phyloP scores from a whole-genome alignment of 2,888 invertebrate genomes.

The Dioctria rufipes region DNA sequence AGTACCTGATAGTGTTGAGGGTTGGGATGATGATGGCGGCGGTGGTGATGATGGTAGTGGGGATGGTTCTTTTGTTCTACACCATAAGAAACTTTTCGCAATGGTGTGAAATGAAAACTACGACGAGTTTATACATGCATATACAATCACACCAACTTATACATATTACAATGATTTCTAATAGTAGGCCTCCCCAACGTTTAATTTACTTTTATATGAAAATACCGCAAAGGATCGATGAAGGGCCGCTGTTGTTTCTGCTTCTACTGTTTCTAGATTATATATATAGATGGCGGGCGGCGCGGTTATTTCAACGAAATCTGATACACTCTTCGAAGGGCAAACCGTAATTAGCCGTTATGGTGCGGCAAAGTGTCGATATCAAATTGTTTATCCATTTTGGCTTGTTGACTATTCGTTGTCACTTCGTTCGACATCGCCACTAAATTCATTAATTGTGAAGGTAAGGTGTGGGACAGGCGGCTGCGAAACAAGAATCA shows the following conservation, averaged over 20 bases:
- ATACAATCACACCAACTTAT: slow-evolving; percentile 1
- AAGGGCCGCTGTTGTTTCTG: background rate
- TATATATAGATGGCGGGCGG: too few species aligned
- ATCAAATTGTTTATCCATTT: slow-evolving; percentile 44
- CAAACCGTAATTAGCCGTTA: slow-evolving; percentile 30
- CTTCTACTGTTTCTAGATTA: background rate
- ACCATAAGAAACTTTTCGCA: slow-evolving; percentile 10
- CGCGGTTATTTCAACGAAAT: background rate
- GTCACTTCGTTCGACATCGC: slow-evolving; percentile 32
- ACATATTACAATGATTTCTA: slow-evolving; percentile 31
- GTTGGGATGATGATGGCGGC: too few species aligned
- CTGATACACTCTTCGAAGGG: slow-evolving; percentile 8
- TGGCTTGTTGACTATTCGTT: slow-evolving; percentile 44
- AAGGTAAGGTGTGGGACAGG: background rate
- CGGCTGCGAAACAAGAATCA: background rate
- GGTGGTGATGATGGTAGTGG: background rate
- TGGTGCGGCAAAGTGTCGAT: slow-evolving; percentile 19
- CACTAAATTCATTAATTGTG: background rate
- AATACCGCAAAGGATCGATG: slow-evolving; percentile 29
- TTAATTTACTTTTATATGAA: slow-evolving; percentile 13
- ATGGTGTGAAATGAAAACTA: background rate
- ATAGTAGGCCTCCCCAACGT: slow-evolving; percentile 17
- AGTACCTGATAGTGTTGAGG: background rate
- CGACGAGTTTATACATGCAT: too few species aligned
- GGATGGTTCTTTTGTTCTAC: background rate